phyloP scores from a whole-genome alignment of 2,797 vertebrate species.

The Pelochelys cantorii region DNA sequence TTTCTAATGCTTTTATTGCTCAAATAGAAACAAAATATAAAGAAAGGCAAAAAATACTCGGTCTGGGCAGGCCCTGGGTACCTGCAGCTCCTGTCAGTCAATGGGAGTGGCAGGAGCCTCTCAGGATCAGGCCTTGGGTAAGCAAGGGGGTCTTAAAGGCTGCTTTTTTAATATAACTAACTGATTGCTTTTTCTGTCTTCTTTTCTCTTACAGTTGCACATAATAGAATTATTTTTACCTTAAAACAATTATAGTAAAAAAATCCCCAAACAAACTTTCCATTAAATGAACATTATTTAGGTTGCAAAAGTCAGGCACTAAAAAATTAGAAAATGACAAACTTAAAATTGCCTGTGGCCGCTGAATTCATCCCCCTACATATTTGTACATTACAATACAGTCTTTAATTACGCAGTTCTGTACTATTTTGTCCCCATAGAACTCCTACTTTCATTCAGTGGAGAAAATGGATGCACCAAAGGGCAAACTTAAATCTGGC shows the following conservation, averaged over 20 bases:
- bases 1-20: background rate
- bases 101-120: background rate
- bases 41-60: background rate
- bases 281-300: background rate
- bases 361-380: background rate
- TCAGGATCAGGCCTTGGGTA: background rate
- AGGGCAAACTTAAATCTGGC: background rate
- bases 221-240: background rate
- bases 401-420: background rate
- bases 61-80: background rate
- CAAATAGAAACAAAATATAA: background rate
- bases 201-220: background rate
- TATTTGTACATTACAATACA: background rate
- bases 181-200: background rate
- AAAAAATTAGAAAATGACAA: background rate
- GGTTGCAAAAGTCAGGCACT: background rate
- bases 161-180: background rate
- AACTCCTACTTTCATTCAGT: background rate
- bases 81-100: background rate
- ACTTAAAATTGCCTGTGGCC: background rate
- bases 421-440: background rate
- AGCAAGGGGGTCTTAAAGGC: background rate
- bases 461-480: accelerated
- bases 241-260: background rate
- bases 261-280: background rate